Evolutionary conservation across 2,888 invertebrate species (phyloP).

Genomic region (Colostygia pectinataria): DNA sequence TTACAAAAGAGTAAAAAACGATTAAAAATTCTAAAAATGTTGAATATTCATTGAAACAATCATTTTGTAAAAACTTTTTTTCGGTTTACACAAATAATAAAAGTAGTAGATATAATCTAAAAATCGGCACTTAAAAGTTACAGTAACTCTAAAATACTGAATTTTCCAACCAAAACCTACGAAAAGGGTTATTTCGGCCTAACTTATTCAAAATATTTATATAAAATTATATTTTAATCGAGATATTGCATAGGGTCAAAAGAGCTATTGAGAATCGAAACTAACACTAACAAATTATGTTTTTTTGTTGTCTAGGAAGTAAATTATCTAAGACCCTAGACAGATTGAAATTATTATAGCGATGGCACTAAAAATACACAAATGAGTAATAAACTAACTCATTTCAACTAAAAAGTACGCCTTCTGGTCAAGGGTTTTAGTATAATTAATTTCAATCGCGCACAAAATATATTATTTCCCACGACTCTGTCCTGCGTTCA

Average conservation of each 20-base stretch:
- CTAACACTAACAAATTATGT: no score
- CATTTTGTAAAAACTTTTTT: background rate
- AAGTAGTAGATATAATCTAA: background rate
- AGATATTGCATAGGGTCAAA: no score
- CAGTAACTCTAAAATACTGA: slow-evolving; percentile 40
- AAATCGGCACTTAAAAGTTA: background rate
- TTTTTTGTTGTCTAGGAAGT: no score
- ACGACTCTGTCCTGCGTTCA: no score
- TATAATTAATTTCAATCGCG: no score
- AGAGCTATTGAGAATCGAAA: slow-evolving; percentile 3
- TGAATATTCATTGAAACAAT: background rate
- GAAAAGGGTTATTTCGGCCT: slow-evolving; percentile 68
- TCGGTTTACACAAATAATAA: background rate
- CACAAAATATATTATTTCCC: no score
- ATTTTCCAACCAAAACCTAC: slow-evolving; percentile 43
- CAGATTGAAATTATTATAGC: slow-evolving; percentile 10
- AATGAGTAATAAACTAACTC: no score
- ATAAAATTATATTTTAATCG: no score
- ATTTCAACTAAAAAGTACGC: no score
- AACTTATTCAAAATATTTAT: slow-evolving; percentile 10
- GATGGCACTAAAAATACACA: slow-evolving; percentile 27
- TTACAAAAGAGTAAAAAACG: slow-evolving; percentile 13
- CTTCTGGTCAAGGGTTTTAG: no score
- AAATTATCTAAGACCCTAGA: no score
- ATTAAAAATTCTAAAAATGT: slow-evolving; percentile 8